A percentile compares a stretch with the other conserved stretches of the same genome.
phyloP scores from a whole-genome alignment of 2,888 invertebrate genomes.

The Eupithecia dodoneata region DNA sequence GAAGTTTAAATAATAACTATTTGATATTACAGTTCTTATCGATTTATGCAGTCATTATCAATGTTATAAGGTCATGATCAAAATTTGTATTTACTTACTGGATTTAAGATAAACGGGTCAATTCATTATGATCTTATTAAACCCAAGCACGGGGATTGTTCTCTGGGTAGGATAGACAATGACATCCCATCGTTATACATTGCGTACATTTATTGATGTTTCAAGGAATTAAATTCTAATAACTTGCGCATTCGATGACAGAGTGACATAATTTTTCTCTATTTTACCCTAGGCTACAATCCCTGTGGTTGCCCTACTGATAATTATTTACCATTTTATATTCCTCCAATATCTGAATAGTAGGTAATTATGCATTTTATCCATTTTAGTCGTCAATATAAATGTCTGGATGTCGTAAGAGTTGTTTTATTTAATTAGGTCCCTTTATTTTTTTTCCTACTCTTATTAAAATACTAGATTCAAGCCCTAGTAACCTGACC shows the following conservation, averaged over 20 bases:
- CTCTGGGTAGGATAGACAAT: too few relatives aligned
- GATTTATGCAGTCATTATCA: conserved; percentile 33
- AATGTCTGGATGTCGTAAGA: background rate
- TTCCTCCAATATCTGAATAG: background rate
- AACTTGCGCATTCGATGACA: too few relatives aligned
- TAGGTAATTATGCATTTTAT: background rate
- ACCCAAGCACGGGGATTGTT: background rate
- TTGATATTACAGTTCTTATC: background rate
- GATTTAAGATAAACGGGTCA: background rate
- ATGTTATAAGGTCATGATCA: conserved; percentile 26
- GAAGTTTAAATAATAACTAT: conserved; percentile 5
- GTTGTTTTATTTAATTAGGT: background rate
- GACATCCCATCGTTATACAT: too few relatives aligned
- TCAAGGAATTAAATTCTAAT: too few relatives aligned
- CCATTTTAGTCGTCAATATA: background rate
- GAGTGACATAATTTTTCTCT: too few relatives aligned
- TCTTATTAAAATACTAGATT: background rate
- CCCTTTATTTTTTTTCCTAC: background rate
- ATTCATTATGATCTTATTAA: background rate
- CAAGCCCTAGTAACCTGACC: background rate
- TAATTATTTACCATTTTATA: background rate
- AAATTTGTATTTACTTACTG: background rate
- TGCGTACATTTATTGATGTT: too few relatives aligned
- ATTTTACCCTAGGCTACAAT: too few relatives aligned
- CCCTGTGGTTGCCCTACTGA: background rate